Evolutionary conservation across 2,888 invertebrate genomes (phyloP).

Genomic region (Glaucopsyche alexis): DNA sequence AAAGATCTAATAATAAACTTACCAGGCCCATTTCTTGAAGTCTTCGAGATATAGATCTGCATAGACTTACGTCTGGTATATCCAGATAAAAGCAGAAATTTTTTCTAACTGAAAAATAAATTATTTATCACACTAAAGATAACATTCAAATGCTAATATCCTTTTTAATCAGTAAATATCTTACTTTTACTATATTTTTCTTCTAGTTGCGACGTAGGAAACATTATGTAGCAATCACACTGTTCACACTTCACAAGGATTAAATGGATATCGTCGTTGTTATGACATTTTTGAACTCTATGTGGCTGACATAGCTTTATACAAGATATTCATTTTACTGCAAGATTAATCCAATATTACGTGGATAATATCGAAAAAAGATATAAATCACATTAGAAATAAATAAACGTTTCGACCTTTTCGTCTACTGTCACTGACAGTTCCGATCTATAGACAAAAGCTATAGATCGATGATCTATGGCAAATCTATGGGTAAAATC

Average conservation of each 20-base stretch:
- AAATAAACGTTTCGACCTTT: slow-evolving; percentile 47
- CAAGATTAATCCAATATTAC: neutral
- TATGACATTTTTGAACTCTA: neutral
- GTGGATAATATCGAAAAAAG: neutral
- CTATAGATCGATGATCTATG: slow-evolving; percentile 57
- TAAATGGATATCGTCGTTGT: neutral
- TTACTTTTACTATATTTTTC: slow-evolving; percentile 73
- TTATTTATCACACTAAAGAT: neutral
- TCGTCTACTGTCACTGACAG: slow-evolving; percentile 72
- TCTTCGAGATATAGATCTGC: slow-evolving; percentile 83
- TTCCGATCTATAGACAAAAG: slow-evolving; percentile 66
- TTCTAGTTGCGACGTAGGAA: slow-evolving; percentile 69
- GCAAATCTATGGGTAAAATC: slow-evolving; percentile 64
- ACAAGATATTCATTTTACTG: neutral
- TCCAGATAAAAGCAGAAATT: slow-evolving; percentile 88
- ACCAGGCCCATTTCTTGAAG: slow-evolving; percentile 87
- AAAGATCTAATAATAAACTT: slow-evolving; percentile 59
- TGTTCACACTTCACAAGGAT: slow-evolving; percentile 24
- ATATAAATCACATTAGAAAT: slow-evolving; percentile 18
- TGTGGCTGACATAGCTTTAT: neutral
- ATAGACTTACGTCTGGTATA: slow-evolving; percentile 84
- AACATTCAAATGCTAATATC: neutral
- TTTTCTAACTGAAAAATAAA: slow-evolving; percentile 71
- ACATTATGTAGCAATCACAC: slow-evolving; percentile 52
- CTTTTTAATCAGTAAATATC: slow-evolving; percentile 41